Conservation (phyloP, 2,113 vertebrate species). For the Corythoichthys haematopterus region DNA sequence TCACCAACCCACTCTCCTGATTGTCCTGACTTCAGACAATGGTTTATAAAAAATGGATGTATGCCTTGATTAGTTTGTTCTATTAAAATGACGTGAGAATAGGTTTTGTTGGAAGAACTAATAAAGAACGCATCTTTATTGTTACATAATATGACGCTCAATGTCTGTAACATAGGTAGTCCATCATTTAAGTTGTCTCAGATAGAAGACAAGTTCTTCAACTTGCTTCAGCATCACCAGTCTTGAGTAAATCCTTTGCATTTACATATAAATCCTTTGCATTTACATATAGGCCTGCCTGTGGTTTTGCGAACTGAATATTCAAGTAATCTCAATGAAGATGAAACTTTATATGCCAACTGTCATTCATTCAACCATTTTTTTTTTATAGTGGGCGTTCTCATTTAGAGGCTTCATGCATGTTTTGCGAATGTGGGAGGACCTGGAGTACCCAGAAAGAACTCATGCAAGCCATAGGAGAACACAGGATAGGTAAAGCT, state of each 20-base stretch:
- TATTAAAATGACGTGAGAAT: too few relatives aligned
- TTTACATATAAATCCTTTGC: neutral
- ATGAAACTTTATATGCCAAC: neutral
- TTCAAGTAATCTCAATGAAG: neutral
- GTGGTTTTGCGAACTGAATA: neutral
- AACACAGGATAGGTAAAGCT: neutral
- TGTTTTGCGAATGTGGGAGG: neutral
- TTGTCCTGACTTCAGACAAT: too few relatives aligned
- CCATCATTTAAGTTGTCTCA: neutral
- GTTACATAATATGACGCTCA: neutral
- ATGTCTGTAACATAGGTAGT: neutral
- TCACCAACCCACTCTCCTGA: too few relatives aligned
- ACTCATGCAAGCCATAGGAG: too few relatives aligned
- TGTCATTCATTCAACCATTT: neutral
- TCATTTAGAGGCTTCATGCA: neutral
- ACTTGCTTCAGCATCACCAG: neutral
- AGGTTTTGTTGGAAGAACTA: neutral
- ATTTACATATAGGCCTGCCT: neutral
- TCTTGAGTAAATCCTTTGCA: neutral
- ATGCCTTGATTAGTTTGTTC: too few relatives aligned
- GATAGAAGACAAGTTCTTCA: neutral
- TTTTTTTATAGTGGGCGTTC: neutral
- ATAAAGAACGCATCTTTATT: neutral
- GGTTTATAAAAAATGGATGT: too few relatives aligned
- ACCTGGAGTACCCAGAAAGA: neutral